Evolutionary conservation across 2,888 invertebrate genomes (phyloP), one percentile per base, ranked within the genome.

Genomic region (Mycogona germanica): DNA sequence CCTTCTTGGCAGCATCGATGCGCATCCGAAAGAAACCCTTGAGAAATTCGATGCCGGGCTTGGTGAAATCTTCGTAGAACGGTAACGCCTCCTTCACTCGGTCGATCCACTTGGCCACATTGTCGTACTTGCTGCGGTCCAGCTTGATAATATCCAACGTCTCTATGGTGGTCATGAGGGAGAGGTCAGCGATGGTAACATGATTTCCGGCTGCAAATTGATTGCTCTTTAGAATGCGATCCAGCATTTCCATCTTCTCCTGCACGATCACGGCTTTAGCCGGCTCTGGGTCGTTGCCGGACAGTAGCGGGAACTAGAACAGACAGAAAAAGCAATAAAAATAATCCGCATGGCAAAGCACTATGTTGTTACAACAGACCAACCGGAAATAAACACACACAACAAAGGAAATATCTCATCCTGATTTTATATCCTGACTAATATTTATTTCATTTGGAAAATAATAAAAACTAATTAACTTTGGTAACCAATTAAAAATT

Each of bases 101-200:
- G 2, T n/a, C 44, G 7, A 29, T 28, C 51, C 51, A 51, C n/a
- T 19, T 44, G 30, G 42, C 32, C 6, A 51, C 17, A 9, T 26
- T 26, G 1, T 42, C 44, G 17, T 44, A 51, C 2, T 2, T 12
- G 9, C 17, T 21, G 26, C 29, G 37, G 17, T 49, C 21, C 35
- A 49, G 37, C 26, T 21, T 29, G 9, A 37, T n/a, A 37, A 37
- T 37, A 6, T 38, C 29, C 19, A 44, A n/a, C 14, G 32, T 44
- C 19, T 32, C 44, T 28, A 44, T 23, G 19, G 17, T 44, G 30
- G 44, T 28, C 44, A 40, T 51, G 30, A 44, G 42, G 42, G 30
- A 32, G 19, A 51, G 23, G 23, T 51, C 51, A 44, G 51, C 51
- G 12, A 51, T 29, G 30, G 51, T 28, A 28, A 51, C n/a, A 12